These are phyloP conservation scores for Lampris megalopsis DNA, from an alignment of 2,113 vertebrate species.

Conservation along the genomic window DNA sequence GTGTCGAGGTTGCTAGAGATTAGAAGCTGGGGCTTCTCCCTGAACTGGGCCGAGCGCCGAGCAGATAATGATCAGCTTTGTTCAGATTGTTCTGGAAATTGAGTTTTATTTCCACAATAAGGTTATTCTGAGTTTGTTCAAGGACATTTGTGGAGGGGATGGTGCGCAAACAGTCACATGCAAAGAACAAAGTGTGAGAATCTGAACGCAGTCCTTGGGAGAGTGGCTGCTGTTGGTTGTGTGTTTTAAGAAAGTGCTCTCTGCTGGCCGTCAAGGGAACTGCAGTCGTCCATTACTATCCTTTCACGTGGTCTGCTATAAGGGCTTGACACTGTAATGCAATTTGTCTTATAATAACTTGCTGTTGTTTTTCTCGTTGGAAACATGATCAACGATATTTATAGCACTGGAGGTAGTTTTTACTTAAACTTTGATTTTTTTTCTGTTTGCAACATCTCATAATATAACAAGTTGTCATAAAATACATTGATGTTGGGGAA, in stretches of 20 bases:
- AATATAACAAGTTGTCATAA: too few relatives aligned
- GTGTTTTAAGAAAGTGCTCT: slow-evolving; percentile 1
- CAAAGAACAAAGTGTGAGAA: background rate
- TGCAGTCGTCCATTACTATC: background rate
- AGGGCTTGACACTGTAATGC: too few relatives aligned
- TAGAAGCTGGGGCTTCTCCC: background rate
- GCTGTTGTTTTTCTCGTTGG: too few relatives aligned
- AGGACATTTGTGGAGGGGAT: background rate
- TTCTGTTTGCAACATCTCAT: background rate
- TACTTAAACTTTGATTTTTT: background rate
- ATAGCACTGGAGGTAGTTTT: background rate
- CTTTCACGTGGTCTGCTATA: too few relatives aligned
- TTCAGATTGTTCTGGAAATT: background rate
- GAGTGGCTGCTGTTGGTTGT: background rate
- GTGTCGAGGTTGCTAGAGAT: slow-evolving; percentile 1
- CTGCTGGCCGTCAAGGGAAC: slow-evolving; percentile 23
- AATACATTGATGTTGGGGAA: too few relatives aligned
- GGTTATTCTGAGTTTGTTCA: background rate
- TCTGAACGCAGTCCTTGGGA: background rate
- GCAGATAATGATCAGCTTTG: background rate
- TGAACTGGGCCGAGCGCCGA: background rate
- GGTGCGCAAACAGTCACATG: background rate
- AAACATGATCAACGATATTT: background rate
- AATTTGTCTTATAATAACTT: too few relatives aligned
- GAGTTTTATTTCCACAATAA: background rate